Conservation (phyloP, 2,888 invertebrate genomes). For the Achlya flavicornis region DNA sequence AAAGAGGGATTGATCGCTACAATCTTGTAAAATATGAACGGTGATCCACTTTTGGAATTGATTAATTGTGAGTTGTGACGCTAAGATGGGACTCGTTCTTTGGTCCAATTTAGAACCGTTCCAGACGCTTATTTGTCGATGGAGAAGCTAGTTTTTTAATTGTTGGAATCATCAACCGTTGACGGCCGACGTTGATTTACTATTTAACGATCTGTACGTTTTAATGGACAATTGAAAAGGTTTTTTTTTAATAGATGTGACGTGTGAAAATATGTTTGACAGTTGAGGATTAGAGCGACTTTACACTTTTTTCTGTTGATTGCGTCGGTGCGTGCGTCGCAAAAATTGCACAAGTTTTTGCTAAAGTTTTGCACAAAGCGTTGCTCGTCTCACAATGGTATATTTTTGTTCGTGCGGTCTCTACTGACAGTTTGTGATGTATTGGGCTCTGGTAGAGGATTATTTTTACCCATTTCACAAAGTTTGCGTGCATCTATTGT, state of each 20-base stretch:
- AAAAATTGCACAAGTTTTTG: slow-evolving; percentile 80
- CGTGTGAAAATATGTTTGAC: slow-evolving; percentile 50
- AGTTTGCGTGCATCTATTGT: slow-evolving; percentile 83
- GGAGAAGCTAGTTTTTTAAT: slow-evolving; percentile 63
- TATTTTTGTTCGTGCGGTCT: slow-evolving; percentile 83
- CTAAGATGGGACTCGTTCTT: slow-evolving; percentile 51
- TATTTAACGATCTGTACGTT: slow-evolving; percentile 39
- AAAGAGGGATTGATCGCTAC: slow-evolving; percentile 74
- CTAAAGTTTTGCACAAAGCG: slow-evolving; percentile 76
- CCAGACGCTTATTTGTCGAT: slow-evolving; percentile 63
- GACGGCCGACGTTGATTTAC: slow-evolving; percentile 54
- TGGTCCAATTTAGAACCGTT: slow-evolving; percentile 65
- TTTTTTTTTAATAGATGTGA: slow-evolving; percentile 41
- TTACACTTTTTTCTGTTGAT: slow-evolving; percentile 45
- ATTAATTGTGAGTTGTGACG: slow-evolving; percentile 75
- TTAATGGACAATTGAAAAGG: slow-evolving; percentile 44
- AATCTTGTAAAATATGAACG: slow-evolving; percentile 70
- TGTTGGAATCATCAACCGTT: slow-evolving; percentile 59
- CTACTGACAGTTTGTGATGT: slow-evolving; percentile 82
- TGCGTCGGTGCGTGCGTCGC: slow-evolving; percentile 66
- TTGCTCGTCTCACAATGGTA: slow-evolving; percentile 70
- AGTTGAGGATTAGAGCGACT: slow-evolving; percentile 41
- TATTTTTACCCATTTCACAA: slow-evolving; percentile 83
- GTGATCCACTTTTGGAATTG: slow-evolving; percentile 74
- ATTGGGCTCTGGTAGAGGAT: slow-evolving; percentile 77